Evolutionary conservation across 37 sponge, comb jelly and placozoan genomes (phyloP), one percentile per base, ranked within the genome.

Genomic region (Aplysina aerophoba): DNA sequence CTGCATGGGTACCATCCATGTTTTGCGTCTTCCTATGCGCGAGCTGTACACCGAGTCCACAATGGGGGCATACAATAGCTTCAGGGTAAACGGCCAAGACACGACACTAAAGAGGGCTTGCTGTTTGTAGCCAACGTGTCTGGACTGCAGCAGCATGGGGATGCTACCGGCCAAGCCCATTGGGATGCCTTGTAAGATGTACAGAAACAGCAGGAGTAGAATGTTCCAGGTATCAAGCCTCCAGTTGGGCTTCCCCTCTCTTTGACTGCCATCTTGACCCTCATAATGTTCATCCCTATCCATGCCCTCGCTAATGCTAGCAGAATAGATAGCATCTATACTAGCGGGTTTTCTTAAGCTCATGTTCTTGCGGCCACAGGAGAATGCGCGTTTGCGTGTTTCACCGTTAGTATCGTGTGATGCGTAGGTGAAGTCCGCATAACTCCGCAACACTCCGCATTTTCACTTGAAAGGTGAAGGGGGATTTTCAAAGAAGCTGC

Each of bases 61-160:
- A 6, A 98, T 54, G 0, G 99, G 99, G 0, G 99, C 99, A 96
- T 96, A 98, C 12, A 98, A 88, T n/a, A 98, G 91, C 89, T 98
- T 98, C 25, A 94, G 38, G 56, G 89, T 93, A 82, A 96, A 96
- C 15, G 93, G 96, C 97, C 97, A 97, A 35, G 86, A 81, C 17
- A 93, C 95, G 55, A 97, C 60, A 66, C 93, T 92, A 80, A 97
- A 97, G 24, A 92, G 37, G 5, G 97, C 97, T 57, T 98, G 99
- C 55, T 96, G 88, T 21, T 86, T 81, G 63, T 98, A 98, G 17
- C 97, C 90, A 2, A 92, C 79, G n/a, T 92, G 86, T 54, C 90
- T 96, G 35, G 85, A 30, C 73, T 94, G 95, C 17, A 98, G 93
- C 24, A 98, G 27, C 82, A 98, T 94, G 15, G 99, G 99, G 25